Evolutionary conservation across 2,888 invertebrate species (phyloP).

Genomic region (Scrobipalpa atriplicella): DNA sequence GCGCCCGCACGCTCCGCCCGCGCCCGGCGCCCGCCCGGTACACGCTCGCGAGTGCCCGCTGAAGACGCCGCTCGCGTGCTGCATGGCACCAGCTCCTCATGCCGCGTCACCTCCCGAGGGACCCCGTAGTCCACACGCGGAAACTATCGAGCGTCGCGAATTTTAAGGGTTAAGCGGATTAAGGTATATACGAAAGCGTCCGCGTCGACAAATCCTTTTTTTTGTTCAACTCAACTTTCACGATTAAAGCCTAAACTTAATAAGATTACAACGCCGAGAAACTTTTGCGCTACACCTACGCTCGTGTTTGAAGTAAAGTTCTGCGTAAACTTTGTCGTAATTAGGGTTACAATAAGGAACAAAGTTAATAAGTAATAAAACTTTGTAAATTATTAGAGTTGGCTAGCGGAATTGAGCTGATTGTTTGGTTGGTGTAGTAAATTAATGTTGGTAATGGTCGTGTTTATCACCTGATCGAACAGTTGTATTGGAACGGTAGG

Average conservation of each 20-base stretch:
- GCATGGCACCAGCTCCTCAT: slow-evolving; percentile 15
- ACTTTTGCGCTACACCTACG: background rate
- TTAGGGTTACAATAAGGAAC: slow-evolving; percentile 5
- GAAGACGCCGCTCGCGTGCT: slow-evolving; percentile 16
- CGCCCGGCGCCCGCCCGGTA: background rate
- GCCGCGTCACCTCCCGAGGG: slow-evolving; percentile 10
- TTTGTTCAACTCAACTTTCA: slow-evolving; percentile 14
- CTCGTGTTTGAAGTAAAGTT: slow-evolving; percentile 14
- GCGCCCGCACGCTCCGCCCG: slow-evolving; percentile 30
- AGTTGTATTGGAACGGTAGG: background rate
- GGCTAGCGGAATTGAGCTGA: background rate
- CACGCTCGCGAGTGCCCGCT: background rate
- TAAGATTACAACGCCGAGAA: background rate
- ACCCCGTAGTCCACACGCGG: background rate
- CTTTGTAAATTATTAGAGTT: slow-evolving; percentile 17
- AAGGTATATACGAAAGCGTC: background rate
- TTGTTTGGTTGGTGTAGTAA: background rate
- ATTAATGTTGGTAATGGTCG: slow-evolving; percentile 3
- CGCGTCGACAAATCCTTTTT: slow-evolving; percentile 13
- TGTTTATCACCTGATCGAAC: slow-evolving; percentile 18
- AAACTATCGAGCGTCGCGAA: slow-evolving; percentile 21
- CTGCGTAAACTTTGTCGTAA: slow-evolving; percentile 19
- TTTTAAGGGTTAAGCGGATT: slow-evolving; percentile 21
- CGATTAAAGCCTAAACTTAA: slow-evolving; percentile 7
- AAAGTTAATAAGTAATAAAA: slow-evolving; percentile 19